Evolutionary conservation across 2,888 invertebrate species (phyloP).

Genomic region (Metacarcinus magister): DNA sequence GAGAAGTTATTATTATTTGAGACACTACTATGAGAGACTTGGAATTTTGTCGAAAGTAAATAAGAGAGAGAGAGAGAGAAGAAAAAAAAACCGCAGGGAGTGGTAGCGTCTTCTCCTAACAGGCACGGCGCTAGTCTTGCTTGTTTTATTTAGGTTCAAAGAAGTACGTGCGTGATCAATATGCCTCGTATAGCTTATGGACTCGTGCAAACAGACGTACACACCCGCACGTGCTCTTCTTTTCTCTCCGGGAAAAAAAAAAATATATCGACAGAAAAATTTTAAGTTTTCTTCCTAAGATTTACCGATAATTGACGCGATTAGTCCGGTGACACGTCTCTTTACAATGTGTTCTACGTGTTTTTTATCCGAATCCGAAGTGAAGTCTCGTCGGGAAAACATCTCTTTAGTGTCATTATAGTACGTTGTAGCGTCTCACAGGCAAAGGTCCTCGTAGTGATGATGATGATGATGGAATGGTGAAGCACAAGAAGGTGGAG

Average conservation of each 20-base stretch:
- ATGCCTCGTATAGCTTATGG: not conserved
- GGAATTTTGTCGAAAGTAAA: not conserved
- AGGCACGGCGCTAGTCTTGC: not conserved
- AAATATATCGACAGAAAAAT: not conserved
- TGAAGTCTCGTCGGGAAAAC: not conserved
- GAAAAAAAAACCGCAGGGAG: not conserved
- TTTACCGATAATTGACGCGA: not conserved
- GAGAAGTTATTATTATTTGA: too few relatives aligned
- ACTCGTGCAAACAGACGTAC: not conserved
- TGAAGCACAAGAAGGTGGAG: too few relatives aligned
- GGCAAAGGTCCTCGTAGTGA: too few relatives aligned
- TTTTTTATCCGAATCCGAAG: not conserved
- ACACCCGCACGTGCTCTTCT: not conserved
- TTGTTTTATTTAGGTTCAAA: not conserved
- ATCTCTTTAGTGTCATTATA: not conserved
- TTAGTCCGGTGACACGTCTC: conserved; percentile 7
- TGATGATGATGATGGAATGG: too few relatives aligned
- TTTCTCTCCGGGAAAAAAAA: not conserved
- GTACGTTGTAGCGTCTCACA: too few relatives aligned
- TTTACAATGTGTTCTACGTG: not conserved
- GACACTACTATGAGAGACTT: too few relatives aligned
- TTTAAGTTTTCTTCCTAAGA: not conserved
- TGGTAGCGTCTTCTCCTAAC: not conserved
- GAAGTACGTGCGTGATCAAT: not conserved
- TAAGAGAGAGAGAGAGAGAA: not conserved